Evolutionary conservation across 1,140 invertebrate species (phyloP).

Genomic region (Rhagoletis zephyria): DNA sequence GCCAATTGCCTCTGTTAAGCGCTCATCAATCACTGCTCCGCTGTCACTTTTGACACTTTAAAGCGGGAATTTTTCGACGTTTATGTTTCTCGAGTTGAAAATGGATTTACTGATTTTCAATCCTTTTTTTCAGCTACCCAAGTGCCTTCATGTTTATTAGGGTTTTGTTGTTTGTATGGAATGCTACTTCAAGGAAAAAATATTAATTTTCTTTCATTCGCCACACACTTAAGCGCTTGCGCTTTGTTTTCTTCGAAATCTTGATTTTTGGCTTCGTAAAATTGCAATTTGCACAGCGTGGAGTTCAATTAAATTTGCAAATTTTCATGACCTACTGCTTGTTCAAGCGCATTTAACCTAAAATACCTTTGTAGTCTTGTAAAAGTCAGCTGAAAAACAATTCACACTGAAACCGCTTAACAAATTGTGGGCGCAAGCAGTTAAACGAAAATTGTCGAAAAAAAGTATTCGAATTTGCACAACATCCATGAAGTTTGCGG

Average conservation of each 20-base stretch:
- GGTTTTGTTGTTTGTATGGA: neutral
- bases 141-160: neutral
- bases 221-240: too few species aligned
- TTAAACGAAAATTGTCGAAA: neutral
- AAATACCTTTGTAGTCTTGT: neutral
- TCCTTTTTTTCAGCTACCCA: neutral
- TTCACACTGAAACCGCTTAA: neutral
- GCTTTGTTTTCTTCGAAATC: too few species aligned
- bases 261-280: neutral
- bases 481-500: neutral
- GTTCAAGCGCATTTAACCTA: too few species aligned
- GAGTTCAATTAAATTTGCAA: conserved; percentile 16
- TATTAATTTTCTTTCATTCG: too few species aligned
- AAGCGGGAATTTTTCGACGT: conserved; percentile 20
- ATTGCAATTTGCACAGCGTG: neutral
- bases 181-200: too few species aligned
- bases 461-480: neutral
- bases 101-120: conserved; percentile 46
- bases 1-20: neutral
- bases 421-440: conserved; percentile 34
- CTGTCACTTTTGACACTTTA: conserved; percentile 46
- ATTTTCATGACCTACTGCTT: neutral
- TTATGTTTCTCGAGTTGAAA: neutral
- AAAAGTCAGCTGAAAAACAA: neutral
- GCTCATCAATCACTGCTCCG: conserved; percentile 14